Evolutionary conservation across 1,140 invertebrate species (phyloP).

Genomic region (Nautilus pompilius): DNA sequence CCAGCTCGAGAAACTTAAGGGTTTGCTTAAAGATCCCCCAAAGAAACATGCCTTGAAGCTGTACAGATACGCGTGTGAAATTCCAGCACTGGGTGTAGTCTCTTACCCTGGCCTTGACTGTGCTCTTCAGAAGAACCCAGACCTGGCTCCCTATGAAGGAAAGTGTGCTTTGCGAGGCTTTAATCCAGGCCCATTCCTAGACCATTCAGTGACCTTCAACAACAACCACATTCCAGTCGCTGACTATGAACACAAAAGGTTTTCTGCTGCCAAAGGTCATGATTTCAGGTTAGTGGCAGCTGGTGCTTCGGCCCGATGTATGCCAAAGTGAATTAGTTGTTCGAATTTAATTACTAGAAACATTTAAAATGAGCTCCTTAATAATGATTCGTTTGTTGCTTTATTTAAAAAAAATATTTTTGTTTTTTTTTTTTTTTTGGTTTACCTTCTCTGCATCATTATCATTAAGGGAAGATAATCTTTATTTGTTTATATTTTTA

Average conservation of each 20-base stretch:
- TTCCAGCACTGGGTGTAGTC: conserved; percentile 48
- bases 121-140: conserved; percentile 24
- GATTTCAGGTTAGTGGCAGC: conserved; percentile 56
- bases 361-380: too few relatives aligned
- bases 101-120: conserved; percentile 46
- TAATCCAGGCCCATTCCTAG: conserved; percentile 43
- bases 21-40: conserved; percentile 48
- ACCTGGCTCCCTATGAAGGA: conserved; percentile 25
- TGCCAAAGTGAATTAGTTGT: too few relatives aligned
- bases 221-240: conserved; percentile 47
- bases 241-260: conserved; percentile 46
- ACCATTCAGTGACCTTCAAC: conserved; percentile 34
- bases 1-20: conserved; percentile 44
- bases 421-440: too few relatives aligned
- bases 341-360: too few relatives aligned
- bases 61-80: conserved; percentile 28
- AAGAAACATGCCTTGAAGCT: conserved; percentile 29
- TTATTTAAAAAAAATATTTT: too few relatives aligned
- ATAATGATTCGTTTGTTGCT: too few relatives aligned
- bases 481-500: too few relatives aligned
- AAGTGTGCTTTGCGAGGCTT: conserved; percentile 36
- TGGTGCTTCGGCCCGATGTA: too few relatives aligned
- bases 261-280: conserved; percentile 32
- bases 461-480: too few relatives aligned
- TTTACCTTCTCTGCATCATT: too few relatives aligned